phyloP scores from a whole-genome alignment of 2,888 invertebrate species.

The Eumacrocentrus americanus region DNA sequence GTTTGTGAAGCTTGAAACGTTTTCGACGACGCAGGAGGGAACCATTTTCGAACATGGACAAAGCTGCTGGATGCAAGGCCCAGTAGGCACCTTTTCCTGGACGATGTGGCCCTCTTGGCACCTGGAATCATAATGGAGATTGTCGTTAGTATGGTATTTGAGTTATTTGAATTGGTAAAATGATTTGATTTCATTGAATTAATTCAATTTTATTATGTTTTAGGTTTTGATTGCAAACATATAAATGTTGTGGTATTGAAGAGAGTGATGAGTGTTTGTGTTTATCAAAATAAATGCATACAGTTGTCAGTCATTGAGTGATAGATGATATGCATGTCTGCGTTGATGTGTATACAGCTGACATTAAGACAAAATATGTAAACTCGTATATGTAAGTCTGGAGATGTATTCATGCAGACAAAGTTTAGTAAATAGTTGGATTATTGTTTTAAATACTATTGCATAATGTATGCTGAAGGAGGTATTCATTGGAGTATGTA shows the following conservation, averaged over 20 bases:
- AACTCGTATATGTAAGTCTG: not conserved
- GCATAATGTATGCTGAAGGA: no score
- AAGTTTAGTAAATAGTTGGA: no score
- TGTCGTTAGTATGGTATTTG: not conserved
- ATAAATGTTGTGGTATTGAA: no score
- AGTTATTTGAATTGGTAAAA: no score
- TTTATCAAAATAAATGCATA: slow-evolving; percentile 1
- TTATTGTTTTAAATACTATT: no score
- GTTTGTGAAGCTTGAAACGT: slow-evolving; percentile 81
- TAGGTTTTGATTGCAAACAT: no score
- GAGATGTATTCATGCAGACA: no score
- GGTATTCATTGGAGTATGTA: no score
- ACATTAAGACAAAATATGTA: not conserved
- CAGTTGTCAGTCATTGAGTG: slow-evolving; percentile 13
- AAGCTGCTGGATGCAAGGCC: slow-evolving; percentile 80
- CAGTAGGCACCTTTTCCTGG: slow-evolving; percentile 87
- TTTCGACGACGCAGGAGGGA: slow-evolving; percentile 79
- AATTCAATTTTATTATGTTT: no score
- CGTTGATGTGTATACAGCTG: slow-evolving; percentile 8
- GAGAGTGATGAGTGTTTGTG: not conserved
- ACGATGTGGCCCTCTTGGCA: slow-evolving; percentile 77
- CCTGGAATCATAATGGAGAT: slow-evolving; percentile 55
- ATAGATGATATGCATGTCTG: slow-evolving; percentile 16
- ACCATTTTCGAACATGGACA: slow-evolving; percentile 90
- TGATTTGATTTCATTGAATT: no score